Evolutionary conservation across 2,797 vertebrate species (phyloP).

Genomic region (Malacoctenus gilli): DNA sequence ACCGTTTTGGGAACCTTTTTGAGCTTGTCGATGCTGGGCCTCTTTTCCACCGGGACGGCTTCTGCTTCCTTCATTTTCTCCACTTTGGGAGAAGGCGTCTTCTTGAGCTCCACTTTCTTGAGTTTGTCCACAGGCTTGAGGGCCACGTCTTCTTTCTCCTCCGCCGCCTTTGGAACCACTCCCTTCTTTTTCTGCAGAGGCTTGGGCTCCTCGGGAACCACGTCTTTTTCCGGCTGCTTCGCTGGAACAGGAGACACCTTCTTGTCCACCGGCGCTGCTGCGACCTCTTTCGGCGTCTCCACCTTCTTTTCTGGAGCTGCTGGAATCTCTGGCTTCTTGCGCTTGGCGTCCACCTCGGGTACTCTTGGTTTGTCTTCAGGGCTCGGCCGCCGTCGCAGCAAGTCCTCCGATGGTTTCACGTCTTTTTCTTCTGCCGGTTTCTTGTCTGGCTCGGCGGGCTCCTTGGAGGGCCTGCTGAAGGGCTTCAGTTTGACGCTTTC

Average conservation of each 20-base stretch:
- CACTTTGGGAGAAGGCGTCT: constrained; percentile 77
- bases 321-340: constrained; percentile 58
- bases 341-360: constrained; percentile 43
- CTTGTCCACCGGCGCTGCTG: constrained; percentile 61
- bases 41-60: constrained; percentile 62
- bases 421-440: constrained; percentile 69
- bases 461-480: constrained; percentile 68
- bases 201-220: constrained; percentile 72
- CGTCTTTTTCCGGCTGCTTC: constrained; percentile 64
- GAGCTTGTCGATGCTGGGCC: constrained; percentile 64
- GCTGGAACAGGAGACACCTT: constrained; percentile 53
- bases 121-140: constrained; percentile 75
- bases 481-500: constrained; percentile 78
- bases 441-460: constrained; percentile 66
- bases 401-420: constrained; percentile 56
- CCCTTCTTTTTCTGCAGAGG: constrained; percentile 71
- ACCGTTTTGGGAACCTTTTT: constrained; percentile 68
- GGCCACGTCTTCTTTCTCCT: constrained; percentile 70
- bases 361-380: constrained; percentile 66
- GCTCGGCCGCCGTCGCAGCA: constrained; percentile 30
- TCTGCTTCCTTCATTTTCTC: constrained; percentile 74
- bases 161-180: constrained; percentile 63
- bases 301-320: constrained; percentile 59
- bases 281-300: constrained; percentile 57
- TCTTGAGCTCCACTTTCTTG: constrained; percentile 77